Conservation (phyloP, 2,113 vertebrate genomes). For the Leptocoma aspasia region DNA sequence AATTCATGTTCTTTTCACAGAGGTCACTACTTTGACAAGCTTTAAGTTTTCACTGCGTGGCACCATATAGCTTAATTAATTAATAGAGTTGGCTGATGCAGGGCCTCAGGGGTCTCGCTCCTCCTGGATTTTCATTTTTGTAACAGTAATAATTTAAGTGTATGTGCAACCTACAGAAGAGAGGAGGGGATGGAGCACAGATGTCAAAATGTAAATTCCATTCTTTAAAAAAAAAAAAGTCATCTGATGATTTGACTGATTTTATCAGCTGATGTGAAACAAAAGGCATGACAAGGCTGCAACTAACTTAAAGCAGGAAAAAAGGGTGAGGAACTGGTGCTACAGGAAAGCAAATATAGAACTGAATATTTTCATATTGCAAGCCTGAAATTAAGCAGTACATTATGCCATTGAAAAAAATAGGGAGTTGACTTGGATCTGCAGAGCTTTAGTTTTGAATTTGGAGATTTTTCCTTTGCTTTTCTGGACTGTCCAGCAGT, state of each 20-base stretch:
- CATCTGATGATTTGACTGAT: neutral
- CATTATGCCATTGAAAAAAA: neutral
- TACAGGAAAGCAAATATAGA: neutral
- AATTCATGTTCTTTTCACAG: neutral
- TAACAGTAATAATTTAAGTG: neutral
- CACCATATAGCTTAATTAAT: neutral
- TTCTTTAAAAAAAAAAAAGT: neutral
- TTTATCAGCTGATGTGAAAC: neutral
- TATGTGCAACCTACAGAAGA: neutral
- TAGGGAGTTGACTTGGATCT: conserved; percentile 5
- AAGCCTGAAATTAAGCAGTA: neutral
- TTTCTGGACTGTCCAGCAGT: neutral
- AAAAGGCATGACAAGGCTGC: neutral
- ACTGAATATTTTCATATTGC: neutral
- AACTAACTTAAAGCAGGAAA: neutral
- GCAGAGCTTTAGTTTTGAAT: neutral
- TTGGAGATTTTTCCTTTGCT: neutral
- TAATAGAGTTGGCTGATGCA: neutral
- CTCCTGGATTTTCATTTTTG: neutral
- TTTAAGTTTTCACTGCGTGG: neutral
- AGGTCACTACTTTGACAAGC: neutral
- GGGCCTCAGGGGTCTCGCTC: neutral
- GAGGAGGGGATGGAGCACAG: neutral
- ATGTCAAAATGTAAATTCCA: neutral
- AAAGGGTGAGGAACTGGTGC: neutral